Conservation (phyloP, 2,797 vertebrate genomes). For the Anguilla megastoma region DNA sequence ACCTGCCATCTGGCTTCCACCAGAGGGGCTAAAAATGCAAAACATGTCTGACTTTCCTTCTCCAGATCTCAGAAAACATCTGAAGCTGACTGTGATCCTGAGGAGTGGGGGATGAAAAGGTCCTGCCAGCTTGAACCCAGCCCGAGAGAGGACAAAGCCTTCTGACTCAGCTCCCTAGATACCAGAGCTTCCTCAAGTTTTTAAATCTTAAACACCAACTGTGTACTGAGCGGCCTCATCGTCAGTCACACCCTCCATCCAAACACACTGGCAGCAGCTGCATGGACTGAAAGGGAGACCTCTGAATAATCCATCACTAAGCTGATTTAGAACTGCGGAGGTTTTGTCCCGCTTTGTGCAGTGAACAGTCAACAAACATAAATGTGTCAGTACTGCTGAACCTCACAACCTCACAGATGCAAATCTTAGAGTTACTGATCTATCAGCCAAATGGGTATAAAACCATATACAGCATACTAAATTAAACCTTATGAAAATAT, state of each 20-base stretch:
- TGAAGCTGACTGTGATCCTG: constrained; percentile 57
- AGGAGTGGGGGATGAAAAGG: constrained; percentile 41
- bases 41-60: constrained; percentile 75
- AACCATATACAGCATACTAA: too few relatives aligned
- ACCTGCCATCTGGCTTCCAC: constrained; percentile 64
- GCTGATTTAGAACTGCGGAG: constrained; percentile 75
- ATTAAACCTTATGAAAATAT: too few relatives aligned
- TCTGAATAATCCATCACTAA: constrained; percentile 83
- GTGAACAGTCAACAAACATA: too few relatives aligned
- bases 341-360: constrained; percentile 59
- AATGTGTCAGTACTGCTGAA: too few relatives aligned
- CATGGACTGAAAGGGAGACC: constrained; percentile 85
- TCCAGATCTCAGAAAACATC: constrained; percentile 59
- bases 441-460: too few relatives aligned
- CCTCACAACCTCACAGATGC: too few relatives aligned
- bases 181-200: constrained; percentile 98
- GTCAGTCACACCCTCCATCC: constrained; percentile 90
- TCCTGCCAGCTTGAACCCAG: constrained; percentile 71
- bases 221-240: constrained; percentile 86
- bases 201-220: constrained; percentile 94
- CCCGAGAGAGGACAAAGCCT: constrained; percentile 87
- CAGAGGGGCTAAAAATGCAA: constrained; percentile 73
- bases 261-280: constrained; percentile 87
- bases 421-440: too few relatives aligned
- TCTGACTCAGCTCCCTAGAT: constrained; percentile 85